These are phyloP conservation scores for Agonopterix subpropinquella DNA, from an alignment of 2,888 invertebrate genomes.

Conservation along the genomic window DNA sequence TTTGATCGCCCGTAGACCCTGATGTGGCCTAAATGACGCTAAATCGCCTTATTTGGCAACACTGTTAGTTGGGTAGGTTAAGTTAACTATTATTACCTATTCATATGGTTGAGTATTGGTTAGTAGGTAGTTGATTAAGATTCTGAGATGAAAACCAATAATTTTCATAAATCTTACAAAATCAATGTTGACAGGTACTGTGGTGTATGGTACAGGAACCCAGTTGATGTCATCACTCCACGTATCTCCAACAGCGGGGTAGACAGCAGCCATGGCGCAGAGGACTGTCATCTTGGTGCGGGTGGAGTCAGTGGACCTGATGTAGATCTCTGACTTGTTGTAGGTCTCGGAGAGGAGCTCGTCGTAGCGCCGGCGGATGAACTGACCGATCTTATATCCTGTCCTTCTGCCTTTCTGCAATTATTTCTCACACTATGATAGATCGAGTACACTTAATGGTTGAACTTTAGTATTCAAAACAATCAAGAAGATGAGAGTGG, in stretches of 20 bases:
- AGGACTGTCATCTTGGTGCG: constrained; percentile 16
- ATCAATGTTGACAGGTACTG: constrained; percentile 9
- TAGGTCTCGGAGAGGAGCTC: constrained; percentile 10
- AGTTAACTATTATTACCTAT: no score
- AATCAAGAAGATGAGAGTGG: no score
- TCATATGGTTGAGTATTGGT: no score
- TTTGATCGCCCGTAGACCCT: no score
- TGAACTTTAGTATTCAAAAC: no score
- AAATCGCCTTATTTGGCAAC: neutral
- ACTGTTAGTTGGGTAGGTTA: no score
- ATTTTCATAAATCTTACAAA: constrained; percentile 9
- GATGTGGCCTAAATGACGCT: no score
- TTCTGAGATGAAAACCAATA: no score
- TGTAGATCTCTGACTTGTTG: constrained; percentile 14
- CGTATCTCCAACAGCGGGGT: constrained; percentile 3
- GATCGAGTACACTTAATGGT: no score
- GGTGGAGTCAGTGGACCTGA: constrained; percentile 14
- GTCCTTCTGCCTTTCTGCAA: constrained; percentile 7
- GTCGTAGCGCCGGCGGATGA: constrained; percentile 13
- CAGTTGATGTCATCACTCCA: constrained; percentile 13
- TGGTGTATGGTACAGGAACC: constrained; percentile 16
- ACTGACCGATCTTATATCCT: constrained; percentile 13
- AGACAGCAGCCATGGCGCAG: constrained; percentile 11
- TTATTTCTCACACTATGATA: neutral
- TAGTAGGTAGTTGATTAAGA: no score